phyloP scores from a whole-genome alignment of 2,888 invertebrate species.

The Caenorhabditis angaria region DNA sequence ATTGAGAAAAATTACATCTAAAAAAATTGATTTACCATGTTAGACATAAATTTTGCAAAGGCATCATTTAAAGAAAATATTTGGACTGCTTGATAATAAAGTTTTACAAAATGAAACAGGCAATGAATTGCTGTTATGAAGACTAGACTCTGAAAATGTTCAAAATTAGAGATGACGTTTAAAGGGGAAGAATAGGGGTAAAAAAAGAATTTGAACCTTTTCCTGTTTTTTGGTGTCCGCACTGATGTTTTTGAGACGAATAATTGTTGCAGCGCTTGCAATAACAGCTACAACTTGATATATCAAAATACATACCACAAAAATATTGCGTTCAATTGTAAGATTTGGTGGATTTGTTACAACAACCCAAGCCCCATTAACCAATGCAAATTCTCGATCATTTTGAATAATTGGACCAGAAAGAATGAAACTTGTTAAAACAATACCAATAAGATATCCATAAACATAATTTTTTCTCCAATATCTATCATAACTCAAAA shows the following conservation, averaged over 20 bases:
- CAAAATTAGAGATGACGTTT: not conserved
- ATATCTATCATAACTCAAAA: slow-evolving; percentile 29
- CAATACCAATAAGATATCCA: not conserved
- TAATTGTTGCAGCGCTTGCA: not conserved
- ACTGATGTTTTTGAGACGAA: not conserved
- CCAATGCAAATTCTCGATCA: not conserved
- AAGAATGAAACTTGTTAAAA: not conserved
- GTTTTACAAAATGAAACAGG: not conserved
- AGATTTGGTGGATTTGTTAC: not conserved
- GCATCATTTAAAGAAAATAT: not conserved
- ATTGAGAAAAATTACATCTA: not conserved
- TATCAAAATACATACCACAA: not conserved
- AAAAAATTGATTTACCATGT: not conserved
- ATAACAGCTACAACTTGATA: not conserved
- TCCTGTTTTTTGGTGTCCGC: not conserved
- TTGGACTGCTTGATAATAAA: not conserved
- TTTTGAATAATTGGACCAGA: slow-evolving; percentile 2
- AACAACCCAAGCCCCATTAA: not conserved
- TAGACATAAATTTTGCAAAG: not conserved
- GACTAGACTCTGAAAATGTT: not conserved
- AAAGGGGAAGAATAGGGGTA: not conserved
- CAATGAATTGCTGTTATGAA: not conserved
- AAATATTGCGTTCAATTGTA: not conserved
- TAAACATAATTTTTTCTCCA: slow-evolving; percentile 9
- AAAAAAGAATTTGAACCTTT: not conserved